A percentile compares a stretch with the other conserved stretches of the same genome.
Conservation (phyloP, 2,113 vertebrate genomes). For the Peromyscus leucopus region DNA sequence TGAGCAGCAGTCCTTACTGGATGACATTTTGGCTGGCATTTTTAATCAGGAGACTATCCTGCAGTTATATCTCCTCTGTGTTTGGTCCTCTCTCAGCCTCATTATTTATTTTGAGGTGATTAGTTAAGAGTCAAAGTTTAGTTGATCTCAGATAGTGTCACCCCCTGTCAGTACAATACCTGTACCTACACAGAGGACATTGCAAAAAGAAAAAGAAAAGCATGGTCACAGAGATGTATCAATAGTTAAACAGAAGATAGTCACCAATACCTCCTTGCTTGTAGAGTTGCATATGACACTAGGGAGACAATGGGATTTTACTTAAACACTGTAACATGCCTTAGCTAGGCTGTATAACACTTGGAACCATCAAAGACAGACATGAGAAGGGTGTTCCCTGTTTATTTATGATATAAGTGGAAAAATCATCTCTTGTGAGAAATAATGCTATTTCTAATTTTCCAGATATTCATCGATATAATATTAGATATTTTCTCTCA, state of each 20-base stretch:
- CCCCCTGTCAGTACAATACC: background rate
- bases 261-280: background rate
- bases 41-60: background rate
- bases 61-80: background rate
- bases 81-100: background rate
- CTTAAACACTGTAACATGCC: slow-evolving; percentile 9
- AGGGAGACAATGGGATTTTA: background rate
- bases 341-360: background rate
- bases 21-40: background rate
- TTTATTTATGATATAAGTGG: background rate
- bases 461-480: slow-evolving; percentile 65
- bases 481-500: slow-evolving; percentile 61
- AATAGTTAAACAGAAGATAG: background rate
- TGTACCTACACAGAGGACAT: background rate
- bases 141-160: background rate
- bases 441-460: slow-evolving; percentile 61
- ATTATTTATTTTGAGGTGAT: background rate
- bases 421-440: slow-evolving; percentile 56
- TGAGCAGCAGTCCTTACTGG: background rate
- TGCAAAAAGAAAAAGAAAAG: slow-evolving; percentile 29
- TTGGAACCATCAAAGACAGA: slow-evolving; percentile 55
- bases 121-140: background rate
- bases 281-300: background rate
- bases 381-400: background rate
- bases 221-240: background rate